These are phyloP conservation scores for Synergus itoensis DNA, from an alignment of 2,888 invertebrate species.

Conservation along the genomic window DNA sequence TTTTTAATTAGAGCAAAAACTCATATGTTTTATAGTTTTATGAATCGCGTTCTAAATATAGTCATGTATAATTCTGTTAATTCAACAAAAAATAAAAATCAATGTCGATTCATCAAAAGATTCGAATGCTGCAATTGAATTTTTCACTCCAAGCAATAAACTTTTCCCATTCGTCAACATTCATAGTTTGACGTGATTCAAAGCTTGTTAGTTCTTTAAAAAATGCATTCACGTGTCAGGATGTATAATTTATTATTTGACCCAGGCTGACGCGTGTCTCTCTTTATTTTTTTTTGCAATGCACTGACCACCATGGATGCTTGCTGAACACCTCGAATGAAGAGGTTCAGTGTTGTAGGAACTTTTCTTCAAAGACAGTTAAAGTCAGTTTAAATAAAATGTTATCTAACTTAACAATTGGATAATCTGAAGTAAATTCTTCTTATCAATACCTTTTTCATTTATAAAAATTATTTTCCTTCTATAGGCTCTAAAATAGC, in stretches of 20 bases:
- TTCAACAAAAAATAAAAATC: too few species aligned
- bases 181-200: slow-evolving; percentile 32
- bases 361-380: not conserved
- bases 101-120: not conserved
- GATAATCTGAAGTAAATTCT: too few species aligned
- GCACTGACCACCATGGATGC: slow-evolving; percentile 18
- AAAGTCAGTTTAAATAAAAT: not conserved
- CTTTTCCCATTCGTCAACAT: slow-evolving; percentile 33
- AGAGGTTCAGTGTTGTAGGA: not conserved
- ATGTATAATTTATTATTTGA: slow-evolving; percentile 32
- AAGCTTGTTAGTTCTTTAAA: slow-evolving; percentile 37
- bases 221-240: slow-evolving; percentile 28
- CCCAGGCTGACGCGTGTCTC: slow-evolving; percentile 14
- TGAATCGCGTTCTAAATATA: slow-evolving; percentile 9
- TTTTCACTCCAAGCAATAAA: slow-evolving; percentile 14
- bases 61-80: not conserved
- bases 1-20: slow-evolving; percentile 6
- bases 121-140: not conserved
- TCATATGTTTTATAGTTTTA: not conserved
- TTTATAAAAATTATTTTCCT: too few species aligned
- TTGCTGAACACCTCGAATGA: not conserved
- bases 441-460: too few species aligned
- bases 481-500: too few species aligned
- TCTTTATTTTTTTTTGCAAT: slow-evolving; percentile 19
- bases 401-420: not conserved